These are phyloP conservation scores for Pollenia amentaria DNA, from an alignment of 2,888 invertebrate species.

Conservation along the genomic window DNA sequence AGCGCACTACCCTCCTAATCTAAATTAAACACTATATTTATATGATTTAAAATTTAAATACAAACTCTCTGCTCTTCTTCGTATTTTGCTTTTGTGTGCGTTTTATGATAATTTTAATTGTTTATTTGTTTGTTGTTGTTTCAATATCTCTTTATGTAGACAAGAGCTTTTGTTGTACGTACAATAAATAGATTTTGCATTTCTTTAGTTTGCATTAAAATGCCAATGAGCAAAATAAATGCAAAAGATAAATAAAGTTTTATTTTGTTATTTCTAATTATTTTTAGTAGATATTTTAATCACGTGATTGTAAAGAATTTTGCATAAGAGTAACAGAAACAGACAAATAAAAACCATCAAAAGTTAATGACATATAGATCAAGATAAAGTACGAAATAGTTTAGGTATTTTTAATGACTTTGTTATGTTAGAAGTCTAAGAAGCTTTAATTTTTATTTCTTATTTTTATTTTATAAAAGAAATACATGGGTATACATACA, in stretches of 20 bases:
- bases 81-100: background rate
- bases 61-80: background rate
- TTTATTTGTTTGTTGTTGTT: constrained; percentile 4
- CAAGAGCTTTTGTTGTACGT: background rate
- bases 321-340: background rate
- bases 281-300: constrained; percentile 62
- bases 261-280: constrained; percentile 50
- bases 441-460: constrained; percentile 2
- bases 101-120: constrained; percentile 29
- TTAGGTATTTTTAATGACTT: constrained; percentile 32
- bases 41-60: constrained; percentile 32
- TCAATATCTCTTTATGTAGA: no score
- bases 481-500: no score
- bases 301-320: constrained; percentile 52
- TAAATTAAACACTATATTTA: constrained; percentile 7
- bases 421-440: background rate
- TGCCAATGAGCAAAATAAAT: constrained; percentile 17
- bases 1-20: background rate
- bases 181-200: constrained; percentile 48
- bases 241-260: constrained; percentile 38
- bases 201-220: constrained; percentile 43
- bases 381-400: constrained; percentile 37
- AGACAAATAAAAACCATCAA: constrained; percentile 20
- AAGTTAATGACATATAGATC: constrained; percentile 54
- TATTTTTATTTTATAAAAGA: background rate